phyloP scores from a whole-genome alignment of 2,888 invertebrate species.

The Eupithecia subfuscata region DNA sequence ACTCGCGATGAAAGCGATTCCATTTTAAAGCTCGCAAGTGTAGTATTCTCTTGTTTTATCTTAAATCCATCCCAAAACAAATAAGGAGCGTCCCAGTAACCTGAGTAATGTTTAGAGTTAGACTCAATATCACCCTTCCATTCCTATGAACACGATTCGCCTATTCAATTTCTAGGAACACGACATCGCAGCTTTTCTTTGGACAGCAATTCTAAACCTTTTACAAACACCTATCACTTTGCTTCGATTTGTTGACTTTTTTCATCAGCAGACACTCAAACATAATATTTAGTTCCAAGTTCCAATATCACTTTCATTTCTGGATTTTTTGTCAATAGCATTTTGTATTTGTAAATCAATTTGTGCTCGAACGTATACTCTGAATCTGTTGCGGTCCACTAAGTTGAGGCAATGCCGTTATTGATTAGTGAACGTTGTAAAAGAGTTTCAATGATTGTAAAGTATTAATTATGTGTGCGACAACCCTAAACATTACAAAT shows the following conservation, averaged over 20 bases:
- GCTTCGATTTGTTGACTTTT: neutral
- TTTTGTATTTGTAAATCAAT: neutral
- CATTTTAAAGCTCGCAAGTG: conserved; percentile 18
- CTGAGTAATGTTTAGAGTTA: conserved; percentile 42
- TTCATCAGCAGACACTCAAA: neutral
- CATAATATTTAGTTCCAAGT: neutral
- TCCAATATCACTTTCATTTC: neutral
- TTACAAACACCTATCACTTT: conserved; percentile 13
- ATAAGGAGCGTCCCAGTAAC: conserved; percentile 46
- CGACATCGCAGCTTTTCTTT: conserved; percentile 37
- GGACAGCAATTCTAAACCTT: conserved; percentile 38
- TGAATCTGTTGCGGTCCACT: neutral
- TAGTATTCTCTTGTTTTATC: conserved; percentile 35
- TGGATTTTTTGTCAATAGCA: neutral
- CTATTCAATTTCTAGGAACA: conserved; percentile 53
- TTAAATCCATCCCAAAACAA: conserved; percentile 24
- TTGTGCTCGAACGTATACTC: neutral
- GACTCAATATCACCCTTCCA: conserved; percentile 46
- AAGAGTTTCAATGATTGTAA: neutral
- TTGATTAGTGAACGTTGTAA: neutral
- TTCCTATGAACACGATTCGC: conserved; percentile 48
- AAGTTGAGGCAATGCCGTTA: neutral
- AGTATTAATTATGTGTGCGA: neutral
- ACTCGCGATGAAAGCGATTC: no score
- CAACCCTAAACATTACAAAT: neutral